Conservation (phyloP, 2,888 invertebrate species). For the Caenorhabditis zanzibari region DNA sequence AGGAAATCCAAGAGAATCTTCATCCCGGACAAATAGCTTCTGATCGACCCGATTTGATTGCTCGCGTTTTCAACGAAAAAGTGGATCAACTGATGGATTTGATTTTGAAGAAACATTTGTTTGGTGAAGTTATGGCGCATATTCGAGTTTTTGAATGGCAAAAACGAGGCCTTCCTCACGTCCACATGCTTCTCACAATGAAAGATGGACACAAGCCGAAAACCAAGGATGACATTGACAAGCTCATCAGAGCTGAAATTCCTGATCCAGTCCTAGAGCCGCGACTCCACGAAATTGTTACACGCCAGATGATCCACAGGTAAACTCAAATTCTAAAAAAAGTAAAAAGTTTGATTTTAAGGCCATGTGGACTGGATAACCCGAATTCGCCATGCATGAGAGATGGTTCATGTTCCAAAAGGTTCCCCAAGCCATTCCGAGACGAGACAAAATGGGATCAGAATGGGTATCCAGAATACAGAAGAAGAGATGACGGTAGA, state of each 20-base stretch:
- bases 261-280: conserved; percentile 70
- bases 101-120: conserved; percentile 6
- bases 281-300: conserved; percentile 66
- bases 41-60: conserved; percentile 78
- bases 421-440: conserved; percentile 82
- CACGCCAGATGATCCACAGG: conserved; percentile 77
- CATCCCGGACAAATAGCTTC: conserved; percentile 61
- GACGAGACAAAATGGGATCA: conserved; percentile 78
- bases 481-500: conserved; percentile 76
- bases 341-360: not conserved
- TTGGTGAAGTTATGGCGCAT: conserved; percentile 10
- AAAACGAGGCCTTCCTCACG: conserved; percentile 82
- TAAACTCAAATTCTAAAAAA: not conserved
- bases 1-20: conserved; percentile 77
- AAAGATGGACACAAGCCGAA: conserved; percentile 77
- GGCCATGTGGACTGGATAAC: conserved; percentile 4
- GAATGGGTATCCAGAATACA: conserved; percentile 83
- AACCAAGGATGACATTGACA: conserved; percentile 50
- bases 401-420: conserved; percentile 83
- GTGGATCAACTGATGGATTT: conserved; percentile 23
- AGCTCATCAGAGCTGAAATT: conserved; percentile 70
- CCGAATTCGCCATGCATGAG: conserved; percentile 82
- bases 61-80: conserved; percentile 79
- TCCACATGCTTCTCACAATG: conserved; percentile 76
- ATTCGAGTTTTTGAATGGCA: conserved; percentile 65